phyloP scores from a whole-genome alignment of 2,888 invertebrate species.

The Smittia aterrima region DNA sequence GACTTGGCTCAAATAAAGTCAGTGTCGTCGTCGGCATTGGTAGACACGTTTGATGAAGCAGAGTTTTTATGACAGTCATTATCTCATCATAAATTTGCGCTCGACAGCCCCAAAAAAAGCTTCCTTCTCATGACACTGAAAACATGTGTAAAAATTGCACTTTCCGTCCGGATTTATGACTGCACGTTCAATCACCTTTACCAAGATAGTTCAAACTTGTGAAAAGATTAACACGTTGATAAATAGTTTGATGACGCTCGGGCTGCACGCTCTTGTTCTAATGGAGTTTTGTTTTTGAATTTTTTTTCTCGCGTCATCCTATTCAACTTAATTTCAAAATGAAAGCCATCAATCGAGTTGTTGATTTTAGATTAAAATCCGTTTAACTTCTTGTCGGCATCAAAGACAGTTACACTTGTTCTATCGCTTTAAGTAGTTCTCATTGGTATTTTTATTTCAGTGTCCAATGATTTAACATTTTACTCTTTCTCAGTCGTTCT shows the following conservation, averaged over 20 bases:
- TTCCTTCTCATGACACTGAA: neutral
- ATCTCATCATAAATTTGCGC: conserved; percentile 27
- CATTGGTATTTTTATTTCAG: conserved; percentile 28
- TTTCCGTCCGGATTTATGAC: neutral
- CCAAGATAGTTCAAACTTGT: neutral
- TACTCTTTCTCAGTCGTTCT: conserved; percentile 25
- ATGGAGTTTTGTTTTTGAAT: neutral
- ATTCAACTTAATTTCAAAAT: neutral
- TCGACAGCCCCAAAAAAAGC: neutral
- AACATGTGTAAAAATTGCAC: conserved; percentile 7
- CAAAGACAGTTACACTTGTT: conserved; percentile 26
- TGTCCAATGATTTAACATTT: conserved; percentile 31
- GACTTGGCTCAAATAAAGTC: neutral
- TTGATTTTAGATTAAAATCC: neutral
- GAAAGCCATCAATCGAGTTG: neutral
- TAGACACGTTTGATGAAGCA: conserved; percentile 20
- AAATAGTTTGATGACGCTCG: too few species aligned
- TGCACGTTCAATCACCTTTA: neutral
- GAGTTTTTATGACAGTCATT: conserved; percentile 34
- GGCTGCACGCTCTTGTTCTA: too few species aligned
- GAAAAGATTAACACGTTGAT: neutral
- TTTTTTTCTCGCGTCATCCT: neutral
- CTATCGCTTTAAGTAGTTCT: conserved; percentile 31
- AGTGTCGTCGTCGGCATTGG: neutral
- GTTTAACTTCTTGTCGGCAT: neutral